A percentile compares a stretch with the other conserved stretches of the same genome.
Evolutionary conservation across 2,113 vertebrate genomes (phyloP).

Genomic region (Prinia subflava): DNA sequence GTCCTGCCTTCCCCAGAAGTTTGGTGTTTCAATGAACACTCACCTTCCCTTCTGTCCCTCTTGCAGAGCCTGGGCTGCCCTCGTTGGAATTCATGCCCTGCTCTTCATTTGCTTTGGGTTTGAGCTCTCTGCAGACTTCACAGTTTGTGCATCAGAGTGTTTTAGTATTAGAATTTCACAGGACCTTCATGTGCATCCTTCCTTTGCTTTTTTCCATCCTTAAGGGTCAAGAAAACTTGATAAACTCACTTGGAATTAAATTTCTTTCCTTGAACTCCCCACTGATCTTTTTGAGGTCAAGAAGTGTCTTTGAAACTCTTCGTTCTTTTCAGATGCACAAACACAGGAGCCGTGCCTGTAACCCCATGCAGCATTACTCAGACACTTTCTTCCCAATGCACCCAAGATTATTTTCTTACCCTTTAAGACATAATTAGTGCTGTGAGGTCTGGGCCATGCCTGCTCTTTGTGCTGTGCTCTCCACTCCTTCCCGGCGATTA

Average conservation of each 20-base stretch:
- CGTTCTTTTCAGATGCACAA: background rate
- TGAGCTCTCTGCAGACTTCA: background rate
- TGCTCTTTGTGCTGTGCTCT: background rate
- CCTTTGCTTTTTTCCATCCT: background rate
- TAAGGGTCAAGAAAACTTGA: background rate
- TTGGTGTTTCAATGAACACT: rapidly evolving
- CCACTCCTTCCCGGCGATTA: background rate
- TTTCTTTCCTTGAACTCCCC: background rate
- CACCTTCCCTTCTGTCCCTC: rapidly evolving
- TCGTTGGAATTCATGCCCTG: background rate
- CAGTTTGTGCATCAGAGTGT: background rate
- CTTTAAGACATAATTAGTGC: constrained; percentile 21
- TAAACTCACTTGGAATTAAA: background rate
- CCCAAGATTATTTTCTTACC: constrained; percentile 5
- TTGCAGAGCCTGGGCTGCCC: background rate
- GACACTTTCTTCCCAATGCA: background rate
- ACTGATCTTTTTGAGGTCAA: background rate
- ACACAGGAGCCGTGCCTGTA: background rate
- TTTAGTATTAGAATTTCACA: background rate
- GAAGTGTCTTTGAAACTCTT: background rate
- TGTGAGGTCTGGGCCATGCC: background rate
- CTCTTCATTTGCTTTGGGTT: background rate
- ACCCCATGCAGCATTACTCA: background rate
- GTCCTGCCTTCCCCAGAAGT: background rate
- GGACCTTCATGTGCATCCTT: background rate